These are phyloP conservation scores for Hymenopus coronatus DNA, from an alignment of 2,888 invertebrate species.

Conservation along the genomic window DNA sequence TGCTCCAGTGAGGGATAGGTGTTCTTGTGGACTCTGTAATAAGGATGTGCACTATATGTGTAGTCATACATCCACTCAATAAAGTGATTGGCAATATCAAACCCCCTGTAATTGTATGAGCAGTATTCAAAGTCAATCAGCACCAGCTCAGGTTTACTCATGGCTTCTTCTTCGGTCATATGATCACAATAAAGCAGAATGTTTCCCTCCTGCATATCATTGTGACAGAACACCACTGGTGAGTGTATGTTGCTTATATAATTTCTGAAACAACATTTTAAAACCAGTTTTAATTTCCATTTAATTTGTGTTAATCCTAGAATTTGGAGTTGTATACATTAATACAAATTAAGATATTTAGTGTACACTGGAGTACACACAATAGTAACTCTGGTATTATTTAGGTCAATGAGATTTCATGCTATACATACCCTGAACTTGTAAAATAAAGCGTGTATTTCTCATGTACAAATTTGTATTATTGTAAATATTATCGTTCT, in stretches of 20 bases:
- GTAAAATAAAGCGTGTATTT: too few relatives aligned
- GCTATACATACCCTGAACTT: too few relatives aligned
- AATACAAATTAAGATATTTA: too few relatives aligned
- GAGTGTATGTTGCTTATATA: slow-evolving; percentile 53
- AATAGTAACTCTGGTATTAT: too few relatives aligned
- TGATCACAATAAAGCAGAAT: slow-evolving; percentile 56
- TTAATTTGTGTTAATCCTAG: too few relatives aligned
- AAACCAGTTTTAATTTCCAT: too few relatives aligned
- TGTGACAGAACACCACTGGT: slow-evolving; percentile 91
- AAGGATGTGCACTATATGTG: slow-evolving; percentile 71
- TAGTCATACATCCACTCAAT: slow-evolving; percentile 91
- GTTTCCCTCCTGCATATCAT: slow-evolving; percentile 90
- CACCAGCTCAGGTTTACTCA: slow-evolving; percentile 62
- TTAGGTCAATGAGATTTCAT: too few relatives aligned
- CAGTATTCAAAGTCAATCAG: slow-evolving; percentile 94
- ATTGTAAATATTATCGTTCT: too few relatives aligned
- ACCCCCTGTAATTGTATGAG: slow-evolving; percentile 90
- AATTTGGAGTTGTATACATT: too few relatives aligned
- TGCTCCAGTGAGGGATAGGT: slow-evolving; percentile 76
- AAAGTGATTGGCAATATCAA: slow-evolving; percentile 94
- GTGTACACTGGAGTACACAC: too few relatives aligned
- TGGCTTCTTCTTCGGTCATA: slow-evolving; percentile 36
- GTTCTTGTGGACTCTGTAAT: slow-evolving; percentile 65
- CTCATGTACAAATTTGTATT: too few relatives aligned
- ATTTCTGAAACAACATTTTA: slow-evolving; percentile 46